Evolutionary conservation across 2,888 invertebrate genomes (phyloP), one percentile per base, ranked within the genome.

Genomic region (Anticlea derivata): DNA sequence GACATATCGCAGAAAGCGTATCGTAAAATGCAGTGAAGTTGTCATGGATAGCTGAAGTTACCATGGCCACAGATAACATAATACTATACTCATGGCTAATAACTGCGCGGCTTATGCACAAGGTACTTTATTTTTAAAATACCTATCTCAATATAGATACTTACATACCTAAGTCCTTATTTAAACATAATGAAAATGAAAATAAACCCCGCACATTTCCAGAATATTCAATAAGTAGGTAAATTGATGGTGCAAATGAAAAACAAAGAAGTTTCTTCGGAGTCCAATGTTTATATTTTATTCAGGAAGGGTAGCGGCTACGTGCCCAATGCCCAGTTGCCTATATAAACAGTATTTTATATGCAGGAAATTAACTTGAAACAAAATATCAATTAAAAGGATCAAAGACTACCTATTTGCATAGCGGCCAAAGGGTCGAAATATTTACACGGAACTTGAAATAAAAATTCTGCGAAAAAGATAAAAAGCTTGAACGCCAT

Each of bases 351-450:
- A 55, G 31, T 49, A 48, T 58, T 62, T 62, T 47, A 61, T 49
- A 52, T 64, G 64, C 50, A 50, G 53, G 12, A 67, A 68, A 63
- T 70, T 66, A 66, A 65, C 63, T 63, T 52, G 54, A 67, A 71
- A 68, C 63, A 65, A 64, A 75, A 75, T 70, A 73, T 70, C 71
- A 78, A 78, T 78, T 75, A 75, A 63, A 70, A 67, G 65, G 74
- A 78, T 78, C 78, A 78, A 77, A 78, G 73, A 61, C 62, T 60
- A 66, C 50, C 37, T 62, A 62, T 70, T 71, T 64, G 63, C 57
- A 64, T 59, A 73, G 66, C 60, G 61, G 66, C 57, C 56, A 68
- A 76, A 61, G 72, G 75, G 72, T 70, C 55, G 60, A 65, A 68
- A 66, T 70, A 68, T 78, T 76, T 72, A 63, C 65, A 67, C 57